phyloP scores from a whole-genome alignment of 1,140 invertebrate species.

The Euura saliciscinereae region DNA sequence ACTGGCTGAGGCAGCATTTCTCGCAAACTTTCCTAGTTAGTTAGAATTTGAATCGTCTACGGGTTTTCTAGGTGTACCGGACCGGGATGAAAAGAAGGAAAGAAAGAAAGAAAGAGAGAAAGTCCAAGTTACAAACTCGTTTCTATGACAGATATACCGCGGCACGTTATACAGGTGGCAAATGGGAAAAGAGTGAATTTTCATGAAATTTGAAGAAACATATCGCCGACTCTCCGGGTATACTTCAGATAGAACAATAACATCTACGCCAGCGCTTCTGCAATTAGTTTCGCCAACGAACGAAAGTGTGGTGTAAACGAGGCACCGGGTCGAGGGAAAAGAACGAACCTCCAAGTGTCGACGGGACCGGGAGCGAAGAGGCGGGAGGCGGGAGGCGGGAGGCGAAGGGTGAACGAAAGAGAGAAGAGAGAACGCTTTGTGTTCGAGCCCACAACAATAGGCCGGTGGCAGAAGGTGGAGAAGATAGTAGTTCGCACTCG shows the following conservation, averaged over 20 bases:
- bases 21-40: background rate
- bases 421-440: conserved; percentile 23
- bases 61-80: too few relatives aligned
- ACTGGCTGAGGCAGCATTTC: background rate
- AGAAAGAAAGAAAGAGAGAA: too few relatives aligned
- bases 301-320: background rate
- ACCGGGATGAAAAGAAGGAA: too few relatives aligned
- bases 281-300: background rate
- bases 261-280: background rate
- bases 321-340: background rate
- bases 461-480: conserved; percentile 17
- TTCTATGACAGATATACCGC: too few relatives aligned
- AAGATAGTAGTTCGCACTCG: background rate
- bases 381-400: conserved; percentile 16
- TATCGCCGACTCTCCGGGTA: too few relatives aligned
- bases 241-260: too few relatives aligned
- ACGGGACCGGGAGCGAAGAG: conserved; percentile 15
- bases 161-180: too few relatives aligned
- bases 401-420: conserved; percentile 11
- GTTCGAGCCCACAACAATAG: conserved; percentile 25
- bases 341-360: too few relatives aligned
- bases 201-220: too few relatives aligned
- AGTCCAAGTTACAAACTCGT: too few relatives aligned
- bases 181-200: too few relatives aligned
- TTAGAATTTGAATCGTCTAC: background rate